Base-by-base conservation (phyloP, 2,113 vertebrate species). In the Ancistrus triradiatus region DNA sequence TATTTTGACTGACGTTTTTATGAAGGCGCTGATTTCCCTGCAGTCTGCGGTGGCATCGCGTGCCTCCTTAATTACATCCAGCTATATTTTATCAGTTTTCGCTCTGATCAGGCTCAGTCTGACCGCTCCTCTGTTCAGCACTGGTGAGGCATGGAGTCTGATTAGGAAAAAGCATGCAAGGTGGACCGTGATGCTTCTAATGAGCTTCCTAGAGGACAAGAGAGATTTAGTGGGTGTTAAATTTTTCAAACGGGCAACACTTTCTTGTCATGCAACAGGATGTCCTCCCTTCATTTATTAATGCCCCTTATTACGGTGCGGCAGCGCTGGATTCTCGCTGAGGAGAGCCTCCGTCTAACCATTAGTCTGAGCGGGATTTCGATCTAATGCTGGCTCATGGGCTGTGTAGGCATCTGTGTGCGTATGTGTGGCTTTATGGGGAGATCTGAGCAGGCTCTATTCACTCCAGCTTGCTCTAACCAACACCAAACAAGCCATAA, bases 61-160 rank as follows among this genome's bases (percentile, higher is more conserved):
- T 37, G 7, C 25, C 65, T 28, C 59, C 60, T 74, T 74, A 74
- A 77, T 77, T 71, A 62, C 43, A 53, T 65, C 15, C 19, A 35
- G 47, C 56, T 46, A 48, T 31, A 67, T 47, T 57, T 56, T 10
- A 66, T 58, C 63, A 31, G 53, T 49, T 57, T 56, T 60, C 63
- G 47, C 40, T 46, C 47, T n/a, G 28, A 52, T 38, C 37, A 37
- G 53, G 38, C 60, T 68, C 31, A 19, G 25, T 52, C 56, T 42
- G 28, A 35, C 9, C 21, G 51, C 14, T 33, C 42, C 21, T 14
- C 43, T 33, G 13, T 10, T 60, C 3, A 8, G 9, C 40, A 15
- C n/a, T 42, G 3, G 2, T 15, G 14, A 15, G 38, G 13, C 38
- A 15, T 9, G 2, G 27, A 3, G 55, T 49, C 59, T 71, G 68